Evolutionary conservation across 2,888 invertebrate genomes (phyloP).

Genomic region (Cylindroiulus punctatus): DNA sequence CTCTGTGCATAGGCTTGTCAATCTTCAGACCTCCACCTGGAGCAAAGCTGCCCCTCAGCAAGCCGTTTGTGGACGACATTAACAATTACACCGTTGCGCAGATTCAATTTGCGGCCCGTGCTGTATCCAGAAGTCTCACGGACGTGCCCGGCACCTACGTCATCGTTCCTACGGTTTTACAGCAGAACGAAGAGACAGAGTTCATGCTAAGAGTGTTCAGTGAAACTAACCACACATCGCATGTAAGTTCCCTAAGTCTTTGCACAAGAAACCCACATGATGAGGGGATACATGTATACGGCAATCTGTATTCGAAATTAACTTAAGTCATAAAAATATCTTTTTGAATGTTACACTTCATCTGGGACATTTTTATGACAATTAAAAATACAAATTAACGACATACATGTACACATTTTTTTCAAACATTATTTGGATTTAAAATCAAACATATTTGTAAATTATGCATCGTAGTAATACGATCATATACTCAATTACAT

Average conservation of each 20-base stretch:
- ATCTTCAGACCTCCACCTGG: neutral
- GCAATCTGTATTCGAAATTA: too few species aligned
- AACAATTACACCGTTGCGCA: constrained; percentile 8
- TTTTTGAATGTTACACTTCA: too few species aligned
- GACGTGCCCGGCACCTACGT: neutral
- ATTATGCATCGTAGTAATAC: too few species aligned
- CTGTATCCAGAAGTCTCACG: neutral
- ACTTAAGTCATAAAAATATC: too few species aligned
- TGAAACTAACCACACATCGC: constrained; percentile 75
- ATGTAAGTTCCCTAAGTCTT: neutral
- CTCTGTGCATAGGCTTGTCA: neutral
- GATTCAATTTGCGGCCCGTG: neutral
- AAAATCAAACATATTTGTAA: too few species aligned
- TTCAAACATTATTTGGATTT: too few species aligned
- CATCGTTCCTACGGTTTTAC: constrained; percentile 71
- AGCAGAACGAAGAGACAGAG: constrained; percentile 90
- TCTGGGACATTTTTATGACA: too few species aligned
- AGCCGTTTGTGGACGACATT: neutral
- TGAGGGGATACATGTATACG: too few species aligned
- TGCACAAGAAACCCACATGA: too few species aligned
- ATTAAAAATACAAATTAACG: too few species aligned
- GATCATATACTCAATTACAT: too few species aligned
- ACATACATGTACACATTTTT: too few species aligned
- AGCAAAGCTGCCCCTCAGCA: neutral
- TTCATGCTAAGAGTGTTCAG: constrained; percentile 96